phyloP scores from a whole-genome alignment of 2,797 vertebrate species.

The Pseudochromis fuscus region DNA sequence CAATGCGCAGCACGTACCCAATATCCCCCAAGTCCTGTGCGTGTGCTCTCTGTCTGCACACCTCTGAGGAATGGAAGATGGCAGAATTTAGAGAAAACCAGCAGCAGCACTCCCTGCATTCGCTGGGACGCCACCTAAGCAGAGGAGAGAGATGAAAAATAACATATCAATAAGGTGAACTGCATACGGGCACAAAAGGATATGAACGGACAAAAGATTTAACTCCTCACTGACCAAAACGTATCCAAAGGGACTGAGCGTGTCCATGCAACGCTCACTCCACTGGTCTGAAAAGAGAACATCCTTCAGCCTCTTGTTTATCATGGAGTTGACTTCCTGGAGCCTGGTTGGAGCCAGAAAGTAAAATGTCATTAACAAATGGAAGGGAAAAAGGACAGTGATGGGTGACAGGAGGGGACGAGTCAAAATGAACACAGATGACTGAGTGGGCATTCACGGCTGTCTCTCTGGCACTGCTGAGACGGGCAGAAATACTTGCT shows the following conservation, averaged over 20 bases:
- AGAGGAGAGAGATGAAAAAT: constrained; percentile 6
- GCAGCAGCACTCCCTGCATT: constrained; percentile 96
- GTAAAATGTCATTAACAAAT: constrained; percentile 27
- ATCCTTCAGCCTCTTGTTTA: constrained; percentile 97
- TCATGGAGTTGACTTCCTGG: constrained; percentile 98
- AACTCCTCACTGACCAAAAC: constrained; percentile 89
- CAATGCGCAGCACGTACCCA: constrained; percentile 88
- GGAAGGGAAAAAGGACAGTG: constrained; percentile 25
- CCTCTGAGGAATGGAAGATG: constrained; percentile 95
- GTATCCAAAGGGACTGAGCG: constrained; percentile 92
- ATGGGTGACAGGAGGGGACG: constrained; percentile 29
- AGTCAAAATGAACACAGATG: constrained; percentile 58
- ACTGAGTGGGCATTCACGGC: constrained; percentile 70
- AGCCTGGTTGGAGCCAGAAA: constrained; percentile 83
- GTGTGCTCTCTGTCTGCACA: constrained; percentile 94
- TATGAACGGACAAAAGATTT: neutral
- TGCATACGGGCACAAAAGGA: neutral
- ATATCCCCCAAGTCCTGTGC: constrained; percentile 96
- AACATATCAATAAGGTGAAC: neutral
- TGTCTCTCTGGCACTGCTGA: constrained; percentile 58
- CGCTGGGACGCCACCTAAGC: constrained; percentile 93
- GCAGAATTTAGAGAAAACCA: constrained; percentile 94
- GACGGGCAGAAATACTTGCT: constrained; percentile 74
- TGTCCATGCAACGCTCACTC: constrained; percentile 98
- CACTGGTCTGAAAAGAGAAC: constrained; percentile 97